A percentile compares a stretch with the other conserved stretches of the same genome.
phyloP scores from a whole-genome alignment of 2,888 invertebrate species.

The Luperina testacea region DNA sequence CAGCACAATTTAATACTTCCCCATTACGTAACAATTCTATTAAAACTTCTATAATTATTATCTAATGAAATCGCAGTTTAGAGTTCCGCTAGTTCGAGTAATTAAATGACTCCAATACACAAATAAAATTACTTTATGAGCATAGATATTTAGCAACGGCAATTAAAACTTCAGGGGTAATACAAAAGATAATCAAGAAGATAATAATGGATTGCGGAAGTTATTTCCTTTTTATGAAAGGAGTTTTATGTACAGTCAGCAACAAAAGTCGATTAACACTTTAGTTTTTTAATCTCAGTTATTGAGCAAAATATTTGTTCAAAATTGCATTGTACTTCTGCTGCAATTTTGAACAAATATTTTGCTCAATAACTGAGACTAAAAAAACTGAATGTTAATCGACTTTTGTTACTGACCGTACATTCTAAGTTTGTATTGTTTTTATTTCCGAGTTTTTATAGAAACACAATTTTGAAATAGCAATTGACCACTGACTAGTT shows the following conservation, averaged over 20 bases:
- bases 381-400: no score
- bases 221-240: conserved; percentile 41
- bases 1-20: conserved; percentile 1
- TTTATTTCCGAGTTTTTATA: conserved; percentile 28
- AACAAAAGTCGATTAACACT: no score
- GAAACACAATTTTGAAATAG: not conserved
- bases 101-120: conserved; percentile 4
- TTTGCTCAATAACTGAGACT: no score
- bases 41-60: conserved; percentile 1
- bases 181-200: conserved; percentile 41
- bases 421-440: conserved; percentile 24
- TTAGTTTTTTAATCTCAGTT: no score
- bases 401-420: no score
- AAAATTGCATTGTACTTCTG: no score
- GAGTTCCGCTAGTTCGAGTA: conserved; percentile 26
- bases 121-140: conserved; percentile 17
- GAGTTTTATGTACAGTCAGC: conserved; percentile 20
- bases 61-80: conserved; percentile 36
- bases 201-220: conserved; percentile 43
- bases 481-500: not conserved
- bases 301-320: no score
- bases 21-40: conserved; percentile 38
- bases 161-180: conserved; percentile 43
- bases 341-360: no score
- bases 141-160: conserved; percentile 38